A percentile compares a stretch with the other conserved stretches of the same genome.
These are phyloP conservation scores for Todus mexicanus DNA, from an alignment of 2,797 vertebrate genomes.

Conservation along the genomic window DNA sequence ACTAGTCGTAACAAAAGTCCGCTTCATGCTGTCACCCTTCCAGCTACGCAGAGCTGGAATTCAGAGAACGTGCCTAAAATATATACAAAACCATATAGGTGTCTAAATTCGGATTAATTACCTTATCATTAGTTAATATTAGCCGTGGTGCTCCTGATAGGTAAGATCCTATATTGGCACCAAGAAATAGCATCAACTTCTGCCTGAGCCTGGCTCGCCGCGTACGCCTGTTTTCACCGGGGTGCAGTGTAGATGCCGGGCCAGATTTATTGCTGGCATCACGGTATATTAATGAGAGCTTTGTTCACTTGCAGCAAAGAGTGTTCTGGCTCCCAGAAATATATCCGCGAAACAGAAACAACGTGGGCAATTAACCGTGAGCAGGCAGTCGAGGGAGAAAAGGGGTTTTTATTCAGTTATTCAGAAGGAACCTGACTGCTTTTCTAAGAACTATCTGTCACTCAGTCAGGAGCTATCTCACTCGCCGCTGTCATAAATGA, in stretches of 20 bases:
- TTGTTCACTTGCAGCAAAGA: not conserved
- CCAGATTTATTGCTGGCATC: not conserved
- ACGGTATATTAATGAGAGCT: not conserved
- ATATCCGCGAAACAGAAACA: not conserved
- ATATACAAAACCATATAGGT: not conserved
- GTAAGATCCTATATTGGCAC: not conserved
- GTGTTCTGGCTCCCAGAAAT: not conserved
- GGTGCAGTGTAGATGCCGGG: not conserved
- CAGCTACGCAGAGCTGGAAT: not conserved
- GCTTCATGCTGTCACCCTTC: not conserved
- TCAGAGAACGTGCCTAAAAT: not conserved
- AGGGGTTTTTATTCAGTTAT: not conserved
- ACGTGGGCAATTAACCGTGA: not conserved
- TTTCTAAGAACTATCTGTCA: not conserved
- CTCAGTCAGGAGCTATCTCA: not conserved
- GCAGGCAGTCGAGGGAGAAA: not conserved
- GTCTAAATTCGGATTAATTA: conserved; percentile 25
- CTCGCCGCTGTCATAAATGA: not conserved
- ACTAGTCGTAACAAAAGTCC: not conserved
- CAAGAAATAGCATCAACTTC: not conserved
- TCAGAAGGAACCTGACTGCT: not conserved
- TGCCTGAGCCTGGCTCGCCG: not conserved
- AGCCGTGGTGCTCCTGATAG: not conserved
- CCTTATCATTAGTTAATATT: conserved; percentile 23
- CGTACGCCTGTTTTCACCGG: not conserved